phyloP scores from a whole-genome alignment of 92 coral and sea anemone genomes.

The Montipora capitata region DNA sequence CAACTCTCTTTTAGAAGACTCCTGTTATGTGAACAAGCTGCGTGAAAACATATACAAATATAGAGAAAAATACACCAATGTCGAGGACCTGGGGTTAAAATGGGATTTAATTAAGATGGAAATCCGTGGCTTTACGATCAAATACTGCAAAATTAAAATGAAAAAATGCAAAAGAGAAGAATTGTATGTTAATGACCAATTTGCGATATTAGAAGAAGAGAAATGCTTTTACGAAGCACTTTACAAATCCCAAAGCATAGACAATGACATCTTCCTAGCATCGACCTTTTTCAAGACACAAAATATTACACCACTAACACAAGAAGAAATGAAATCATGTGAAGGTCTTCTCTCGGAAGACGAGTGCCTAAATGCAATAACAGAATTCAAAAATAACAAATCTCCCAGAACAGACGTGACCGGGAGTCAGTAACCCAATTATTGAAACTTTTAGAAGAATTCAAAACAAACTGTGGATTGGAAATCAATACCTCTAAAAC shows the following conservation, averaged over 20 bases:
- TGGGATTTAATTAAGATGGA: conserved; percentile 36
- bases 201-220: conserved; percentile 4
- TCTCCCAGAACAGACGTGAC: conserved; percentile 24
- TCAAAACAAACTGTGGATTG: conserved; percentile 9
- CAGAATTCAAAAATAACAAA: conserved; percentile 12
- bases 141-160: conserved; percentile 16
- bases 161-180: conserved; percentile 2
- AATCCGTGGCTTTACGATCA: conserved; percentile 1
- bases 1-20: conserved; percentile 21
- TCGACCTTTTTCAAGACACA: neutral
- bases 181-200: neutral
- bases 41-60: neutral
- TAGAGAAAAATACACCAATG: neutral
- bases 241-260: conserved; percentile 3
- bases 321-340: neutral
- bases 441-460: neutral
- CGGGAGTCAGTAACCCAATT: neutral
- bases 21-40: neutral
- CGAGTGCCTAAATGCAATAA: conserved; percentile 22
- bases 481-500: conserved; percentile 7
- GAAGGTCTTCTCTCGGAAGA: neutral
- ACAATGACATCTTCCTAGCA: neutral
- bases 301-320: neutral
- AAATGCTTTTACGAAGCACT: conserved; percentile 17
- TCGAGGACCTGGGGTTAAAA: conserved; percentile 11